Conservation (phyloP, 2,113 vertebrate genomes). For the Holacanthus passer region DNA sequence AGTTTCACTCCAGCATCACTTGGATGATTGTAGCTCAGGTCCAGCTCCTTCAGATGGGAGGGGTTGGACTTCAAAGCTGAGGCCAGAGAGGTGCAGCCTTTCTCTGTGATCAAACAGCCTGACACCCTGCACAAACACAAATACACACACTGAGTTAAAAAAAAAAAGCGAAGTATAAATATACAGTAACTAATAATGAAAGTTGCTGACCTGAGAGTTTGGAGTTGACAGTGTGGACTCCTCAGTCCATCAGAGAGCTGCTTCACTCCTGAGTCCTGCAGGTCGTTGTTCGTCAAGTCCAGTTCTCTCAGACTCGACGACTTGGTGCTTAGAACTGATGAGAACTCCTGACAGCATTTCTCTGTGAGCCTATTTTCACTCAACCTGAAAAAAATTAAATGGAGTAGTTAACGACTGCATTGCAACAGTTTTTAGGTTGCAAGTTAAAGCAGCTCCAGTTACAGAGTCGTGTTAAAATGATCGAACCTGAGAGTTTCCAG, state of each 20-base stretch:
- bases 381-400: conserved; percentile 13
- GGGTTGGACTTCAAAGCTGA: too few relatives aligned
- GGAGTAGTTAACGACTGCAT: too few relatives aligned
- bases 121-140: conserved; percentile 10
- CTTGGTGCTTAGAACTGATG: neutral
- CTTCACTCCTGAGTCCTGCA: too few relatives aligned
- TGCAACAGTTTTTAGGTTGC: neutral
- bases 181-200: neutral
- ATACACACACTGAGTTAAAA: too few relatives aligned
- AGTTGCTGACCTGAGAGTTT: neutral
- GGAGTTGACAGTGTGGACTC: neutral
- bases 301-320: neutral
- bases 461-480: neutral
- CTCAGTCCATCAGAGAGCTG: neutral
- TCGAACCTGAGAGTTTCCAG: conserved; percentile 13
- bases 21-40: too few relatives aligned
- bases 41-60: too few relatives aligned
- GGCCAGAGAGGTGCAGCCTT: neutral
- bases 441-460: neutral
- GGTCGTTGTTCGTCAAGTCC: conserved; percentile 18
- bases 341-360: conserved; percentile 2
- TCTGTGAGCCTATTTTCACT: neutral
- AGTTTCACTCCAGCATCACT: too few relatives aligned
- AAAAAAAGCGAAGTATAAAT: too few relatives aligned
- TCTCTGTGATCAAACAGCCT: conserved; percentile 23